A percentile compares a stretch with the other conserved stretches of the same genome.
These are phyloP conservation scores for Tenebrosternarchus preto DNA, from an alignment of 2,113 vertebrate genomes.

Conservation along the genomic window DNA sequence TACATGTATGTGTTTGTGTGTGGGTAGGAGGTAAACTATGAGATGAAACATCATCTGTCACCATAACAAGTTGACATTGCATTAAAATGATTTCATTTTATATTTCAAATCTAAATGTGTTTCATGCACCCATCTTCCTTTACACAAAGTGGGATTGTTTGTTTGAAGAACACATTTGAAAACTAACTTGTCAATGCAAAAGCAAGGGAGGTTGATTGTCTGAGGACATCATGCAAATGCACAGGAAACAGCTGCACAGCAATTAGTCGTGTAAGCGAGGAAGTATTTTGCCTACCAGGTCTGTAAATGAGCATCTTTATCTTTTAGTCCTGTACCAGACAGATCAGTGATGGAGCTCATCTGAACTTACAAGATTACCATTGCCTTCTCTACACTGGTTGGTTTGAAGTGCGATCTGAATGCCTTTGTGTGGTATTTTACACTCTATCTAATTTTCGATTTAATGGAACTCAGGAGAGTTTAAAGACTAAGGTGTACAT, in stretches of 20 bases:
- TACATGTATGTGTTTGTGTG: not conserved
- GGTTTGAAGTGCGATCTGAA: not conserved
- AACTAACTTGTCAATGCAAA: not conserved
- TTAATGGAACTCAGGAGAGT: not conserved
- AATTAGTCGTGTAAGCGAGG: constrained; percentile 23
- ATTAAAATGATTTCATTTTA: not conserved
- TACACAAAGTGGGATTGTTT: not conserved
- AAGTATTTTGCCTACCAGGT: constrained; percentile 25
- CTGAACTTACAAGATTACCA: constrained; percentile 1
- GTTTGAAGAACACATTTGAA: not conserved
- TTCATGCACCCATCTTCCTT: not conserved
- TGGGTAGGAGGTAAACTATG: constrained; percentile 5
- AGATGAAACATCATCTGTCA: not conserved
- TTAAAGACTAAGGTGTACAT: too few species aligned
- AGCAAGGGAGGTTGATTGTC: constrained; percentile 5
- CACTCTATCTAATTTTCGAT: not conserved
- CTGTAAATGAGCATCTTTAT: constrained; percentile 30
- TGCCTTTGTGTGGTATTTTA: not conserved
- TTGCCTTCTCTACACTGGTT: not conserved
- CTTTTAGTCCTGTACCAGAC: constrained; percentile 26
- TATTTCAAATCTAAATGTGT: not conserved
- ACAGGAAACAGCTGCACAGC: constrained; percentile 22
- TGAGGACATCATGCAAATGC: constrained; percentile 27
- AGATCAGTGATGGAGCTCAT: constrained; percentile 23
- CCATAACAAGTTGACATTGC: not conserved